These are phyloP conservation scores for Odocoileus hemionus DNA, from an alignment of 2,113 vertebrate species.

Conservation along the genomic window DNA sequence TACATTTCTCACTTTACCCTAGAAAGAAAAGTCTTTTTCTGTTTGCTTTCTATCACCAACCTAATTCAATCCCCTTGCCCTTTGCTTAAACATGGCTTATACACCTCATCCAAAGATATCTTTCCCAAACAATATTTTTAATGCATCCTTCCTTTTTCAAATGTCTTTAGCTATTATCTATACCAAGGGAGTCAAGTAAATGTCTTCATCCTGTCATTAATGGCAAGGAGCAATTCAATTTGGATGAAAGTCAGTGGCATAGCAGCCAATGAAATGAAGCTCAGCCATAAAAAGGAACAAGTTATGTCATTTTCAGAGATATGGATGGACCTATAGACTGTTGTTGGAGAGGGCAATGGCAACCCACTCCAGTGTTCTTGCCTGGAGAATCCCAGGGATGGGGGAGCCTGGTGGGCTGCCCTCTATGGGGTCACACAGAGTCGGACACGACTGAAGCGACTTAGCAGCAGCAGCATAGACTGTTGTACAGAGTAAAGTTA, in stretches of 20 bases:
- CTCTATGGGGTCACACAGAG: no score
- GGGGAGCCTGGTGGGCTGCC: no score
- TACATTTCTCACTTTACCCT: background rate
- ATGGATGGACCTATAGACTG: background rate
- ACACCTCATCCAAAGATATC: background rate
- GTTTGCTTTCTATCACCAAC: background rate
- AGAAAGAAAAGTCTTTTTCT: background rate
- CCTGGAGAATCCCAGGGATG: no score
- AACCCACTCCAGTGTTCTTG: no score
- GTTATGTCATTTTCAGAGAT: background rate
- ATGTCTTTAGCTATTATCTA: background rate
- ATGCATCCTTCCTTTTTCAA: background rate
- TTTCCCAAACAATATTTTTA: background rate
- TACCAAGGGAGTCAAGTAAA: background rate
- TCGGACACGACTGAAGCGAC: fast-evolving
- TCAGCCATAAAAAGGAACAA: background rate
- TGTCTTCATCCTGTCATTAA: background rate
- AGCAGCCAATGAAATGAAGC: background rate
- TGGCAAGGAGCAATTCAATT: background rate
- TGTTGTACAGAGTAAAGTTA: background rate
- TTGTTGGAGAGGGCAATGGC: background rate
- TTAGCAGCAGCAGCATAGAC: background rate
- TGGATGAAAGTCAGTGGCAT: background rate
- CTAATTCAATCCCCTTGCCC: background rate
- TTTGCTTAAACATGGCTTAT: background rate